Conservation (phyloP, 1,140 invertebrate genomes). For the Scaptodrosophila lebanonensis region DNA sequence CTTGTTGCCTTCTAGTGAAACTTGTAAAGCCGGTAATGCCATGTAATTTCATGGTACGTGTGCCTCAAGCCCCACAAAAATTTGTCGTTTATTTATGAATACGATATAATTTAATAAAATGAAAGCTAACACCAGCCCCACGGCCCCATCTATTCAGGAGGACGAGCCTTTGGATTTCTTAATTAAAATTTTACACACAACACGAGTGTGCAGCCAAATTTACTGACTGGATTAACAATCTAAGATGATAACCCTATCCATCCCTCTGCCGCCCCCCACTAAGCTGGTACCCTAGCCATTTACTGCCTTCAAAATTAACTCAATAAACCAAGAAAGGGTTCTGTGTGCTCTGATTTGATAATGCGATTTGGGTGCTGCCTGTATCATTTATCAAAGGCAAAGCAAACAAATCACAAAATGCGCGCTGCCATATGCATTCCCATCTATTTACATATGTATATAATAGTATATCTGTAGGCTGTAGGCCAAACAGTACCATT, state of each 20-base stretch:
- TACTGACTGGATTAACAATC: not conserved
- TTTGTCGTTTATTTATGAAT: conserved; percentile 73
- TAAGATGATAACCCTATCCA: not conserved
- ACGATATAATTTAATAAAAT: conserved; percentile 56
- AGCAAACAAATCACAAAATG: conserved; percentile 46
- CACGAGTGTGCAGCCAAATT: conserved; percentile 6
- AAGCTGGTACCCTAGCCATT: too few species aligned
- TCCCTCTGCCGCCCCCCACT: too few species aligned
- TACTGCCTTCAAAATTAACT: conserved; percentile 37
- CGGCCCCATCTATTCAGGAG: not conserved
- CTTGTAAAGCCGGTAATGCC: not conserved
- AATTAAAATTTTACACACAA: conserved; percentile 56
- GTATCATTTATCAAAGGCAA: conserved; percentile 58
- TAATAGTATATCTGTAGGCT: not conserved
- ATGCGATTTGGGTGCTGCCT: conserved; percentile 40
- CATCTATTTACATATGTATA: not conserved
- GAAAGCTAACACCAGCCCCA: not conserved
- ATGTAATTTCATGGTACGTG: conserved; percentile 42
- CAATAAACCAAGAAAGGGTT: conserved; percentile 66
- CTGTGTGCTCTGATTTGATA: conserved; percentile 54
- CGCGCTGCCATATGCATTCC: conserved; percentile 16
- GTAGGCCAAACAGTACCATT: conserved; percentile 32
- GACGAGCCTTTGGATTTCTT: conserved; percentile 44
- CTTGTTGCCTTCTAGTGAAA: not conserved
- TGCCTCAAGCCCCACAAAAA: conserved; percentile 26